These are phyloP conservation scores for Platycheirus rosarum DNA, from an alignment of 2,888 invertebrate species.

Conservation along the genomic window DNA sequence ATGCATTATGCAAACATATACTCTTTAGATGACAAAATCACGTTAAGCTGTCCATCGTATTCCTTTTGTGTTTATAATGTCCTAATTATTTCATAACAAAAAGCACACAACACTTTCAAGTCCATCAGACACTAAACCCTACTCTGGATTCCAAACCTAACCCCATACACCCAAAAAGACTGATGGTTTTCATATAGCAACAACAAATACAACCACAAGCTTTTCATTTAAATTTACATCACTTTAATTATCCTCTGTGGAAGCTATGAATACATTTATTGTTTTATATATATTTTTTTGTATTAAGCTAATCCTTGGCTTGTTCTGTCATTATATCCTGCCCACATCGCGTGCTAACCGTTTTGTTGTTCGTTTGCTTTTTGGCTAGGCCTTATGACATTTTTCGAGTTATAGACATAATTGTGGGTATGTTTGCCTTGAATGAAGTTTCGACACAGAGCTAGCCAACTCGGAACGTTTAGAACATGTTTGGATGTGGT, in stretches of 20 bases:
- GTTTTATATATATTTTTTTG: not conserved
- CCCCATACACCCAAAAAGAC: too few relatives aligned
- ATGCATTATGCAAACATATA: slow-evolving; percentile 5
- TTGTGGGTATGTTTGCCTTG: slow-evolving; percentile 61
- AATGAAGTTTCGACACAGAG: slow-evolving; percentile 17
- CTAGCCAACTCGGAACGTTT: not conserved
- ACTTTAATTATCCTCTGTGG: slow-evolving; percentile 33
- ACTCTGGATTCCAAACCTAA: too few relatives aligned
- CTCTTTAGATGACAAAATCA: not conserved
- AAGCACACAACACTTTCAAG: slow-evolving; percentile 10
- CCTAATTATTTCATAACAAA: slow-evolving; percentile 1
- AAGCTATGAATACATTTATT: slow-evolving; percentile 26
- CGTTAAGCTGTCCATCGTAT: not conserved
- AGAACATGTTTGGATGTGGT: not conserved
- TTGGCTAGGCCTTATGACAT: slow-evolving; percentile 31
- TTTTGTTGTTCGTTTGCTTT: slow-evolving; percentile 28
- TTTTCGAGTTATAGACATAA: slow-evolving; percentile 42
- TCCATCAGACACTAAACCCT: slow-evolving; percentile 4
- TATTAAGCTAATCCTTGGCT: slow-evolving; percentile 12
- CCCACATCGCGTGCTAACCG: slow-evolving; percentile 53
- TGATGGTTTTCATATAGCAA: slow-evolving; percentile 4
- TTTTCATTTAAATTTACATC: slow-evolving; percentile 66
- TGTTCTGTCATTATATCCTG: slow-evolving; percentile 31
- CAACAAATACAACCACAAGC: slow-evolving; percentile 20
- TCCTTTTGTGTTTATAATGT: slow-evolving; percentile 4